Percentiles rank a stretch among this genome's conserved stretches.
phyloP scores from a whole-genome alignment of 2,113 vertebrate genomes.

The Lepus timidus region DNA sequence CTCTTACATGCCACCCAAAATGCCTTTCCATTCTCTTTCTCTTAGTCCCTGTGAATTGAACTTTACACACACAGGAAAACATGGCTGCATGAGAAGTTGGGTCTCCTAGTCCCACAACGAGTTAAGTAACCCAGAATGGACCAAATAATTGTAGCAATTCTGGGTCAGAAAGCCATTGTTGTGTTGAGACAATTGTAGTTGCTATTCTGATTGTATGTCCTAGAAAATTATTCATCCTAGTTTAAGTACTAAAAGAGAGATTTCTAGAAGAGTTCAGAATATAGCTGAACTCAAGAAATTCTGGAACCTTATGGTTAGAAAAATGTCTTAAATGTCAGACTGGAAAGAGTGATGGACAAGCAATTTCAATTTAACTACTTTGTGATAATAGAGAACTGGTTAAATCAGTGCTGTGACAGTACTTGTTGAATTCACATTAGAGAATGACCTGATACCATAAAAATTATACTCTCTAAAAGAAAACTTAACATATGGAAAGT shows the following conservation, averaged over 20 bases:
- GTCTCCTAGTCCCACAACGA: background rate
- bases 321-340: background rate
- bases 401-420: background rate
- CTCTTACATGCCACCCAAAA: background rate
- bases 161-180: background rate
- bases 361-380: background rate
- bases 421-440: background rate
- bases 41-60: background rate
- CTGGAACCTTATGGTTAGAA: background rate
- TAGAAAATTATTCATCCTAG: background rate
- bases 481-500: background rate
- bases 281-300: background rate
- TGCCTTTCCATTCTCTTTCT: background rate
- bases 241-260: background rate
- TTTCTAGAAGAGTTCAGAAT: background rate
- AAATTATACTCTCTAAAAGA: background rate
- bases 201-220: background rate
- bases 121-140: background rate
- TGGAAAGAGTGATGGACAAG: background rate
- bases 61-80: background rate
- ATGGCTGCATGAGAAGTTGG: too few species aligned
- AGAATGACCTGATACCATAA: background rate
- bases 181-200: background rate
- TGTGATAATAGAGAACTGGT: background rate
- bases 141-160: background rate